Evolutionary conservation across 2,797 vertebrate species (phyloP).

Genomic region (Tragopan temminckii): DNA sequence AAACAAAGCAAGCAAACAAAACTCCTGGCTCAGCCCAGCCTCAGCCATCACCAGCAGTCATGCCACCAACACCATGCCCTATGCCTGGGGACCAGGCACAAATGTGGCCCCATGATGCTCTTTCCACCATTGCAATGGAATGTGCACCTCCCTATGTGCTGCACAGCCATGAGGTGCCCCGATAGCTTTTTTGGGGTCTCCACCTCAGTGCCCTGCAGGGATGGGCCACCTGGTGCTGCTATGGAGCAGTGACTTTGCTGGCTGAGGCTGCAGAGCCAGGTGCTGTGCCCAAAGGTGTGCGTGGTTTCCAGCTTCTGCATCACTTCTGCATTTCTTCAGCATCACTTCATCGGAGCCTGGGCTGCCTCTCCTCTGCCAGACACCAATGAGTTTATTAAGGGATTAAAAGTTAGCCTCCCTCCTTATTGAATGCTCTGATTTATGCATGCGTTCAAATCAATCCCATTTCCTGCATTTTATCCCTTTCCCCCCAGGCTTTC

Average conservation of each 20-base stretch:
- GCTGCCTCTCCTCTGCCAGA: background rate
- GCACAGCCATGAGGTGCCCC: background rate
- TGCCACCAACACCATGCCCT: rapidly evolving
- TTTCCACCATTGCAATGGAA: background rate
- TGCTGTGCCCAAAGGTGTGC: background rate
- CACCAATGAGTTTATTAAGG: conserved; percentile 1
- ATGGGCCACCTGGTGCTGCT: rapidly evolving
- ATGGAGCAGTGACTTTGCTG: rapidly evolving
- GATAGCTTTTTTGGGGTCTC: rapidly evolving
- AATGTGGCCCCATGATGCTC: background rate
- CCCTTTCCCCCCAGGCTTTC: conserved; percentile 34
- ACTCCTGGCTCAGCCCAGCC: rapidly evolving
- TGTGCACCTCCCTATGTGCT: background rate
- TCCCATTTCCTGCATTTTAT: conserved; percentile 41
- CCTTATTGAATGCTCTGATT: conserved; percentile 28
- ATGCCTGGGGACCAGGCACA: background rate
- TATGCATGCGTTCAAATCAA: background rate
- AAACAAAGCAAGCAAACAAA: background rate
- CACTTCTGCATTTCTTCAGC: background rate
- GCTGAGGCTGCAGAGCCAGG: background rate
- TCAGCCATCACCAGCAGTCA: rapidly evolving
- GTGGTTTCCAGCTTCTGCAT: background rate
- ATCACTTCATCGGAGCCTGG: background rate
- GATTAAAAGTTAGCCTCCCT: conserved; percentile 36
- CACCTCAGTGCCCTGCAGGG: rapidly evolving